Percentiles rank a stretch among this genome's conserved stretches.
Conservation (phyloP, 2,888 invertebrate genomes). For the Clunio marinus region DNA sequence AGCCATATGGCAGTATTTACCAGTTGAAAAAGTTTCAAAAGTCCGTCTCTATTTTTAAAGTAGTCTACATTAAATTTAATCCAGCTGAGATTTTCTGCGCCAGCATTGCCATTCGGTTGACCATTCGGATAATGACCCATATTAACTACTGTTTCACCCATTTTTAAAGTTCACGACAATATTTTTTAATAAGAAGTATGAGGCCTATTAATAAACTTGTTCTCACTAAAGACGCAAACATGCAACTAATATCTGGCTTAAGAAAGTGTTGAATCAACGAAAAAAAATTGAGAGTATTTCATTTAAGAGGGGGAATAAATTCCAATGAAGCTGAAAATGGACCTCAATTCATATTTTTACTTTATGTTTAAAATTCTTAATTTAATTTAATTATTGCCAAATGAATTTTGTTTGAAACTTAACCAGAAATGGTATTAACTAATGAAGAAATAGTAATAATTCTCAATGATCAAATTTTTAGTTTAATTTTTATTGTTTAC, state of each 20-base stretch:
- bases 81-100: too few species aligned
- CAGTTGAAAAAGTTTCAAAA: constrained; percentile 74
- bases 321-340: too few species aligned
- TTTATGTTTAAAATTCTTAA: too few species aligned
- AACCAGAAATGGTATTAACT: too few species aligned
- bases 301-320: too few species aligned
- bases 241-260: neutral
- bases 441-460: too few species aligned
- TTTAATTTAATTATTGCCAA: too few species aligned
- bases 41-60: constrained; percentile 75
- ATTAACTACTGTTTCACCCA: neutral
- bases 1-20: constrained; percentile 59
- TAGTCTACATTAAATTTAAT: constrained; percentile 73
- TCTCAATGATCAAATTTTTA: too few species aligned
- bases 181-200: neutral
- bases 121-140: neutral
- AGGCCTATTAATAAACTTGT: neutral
- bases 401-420: too few species aligned
- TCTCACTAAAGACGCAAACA: neutral
- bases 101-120: neutral
- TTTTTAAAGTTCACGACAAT: neutral
- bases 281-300: too few species aligned
- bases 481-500: too few species aligned
- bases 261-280: neutral
- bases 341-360: too few species aligned